phyloP scores from a whole-genome alignment of 2,888 invertebrate genomes.

The Leptura quadrifasciata region DNA sequence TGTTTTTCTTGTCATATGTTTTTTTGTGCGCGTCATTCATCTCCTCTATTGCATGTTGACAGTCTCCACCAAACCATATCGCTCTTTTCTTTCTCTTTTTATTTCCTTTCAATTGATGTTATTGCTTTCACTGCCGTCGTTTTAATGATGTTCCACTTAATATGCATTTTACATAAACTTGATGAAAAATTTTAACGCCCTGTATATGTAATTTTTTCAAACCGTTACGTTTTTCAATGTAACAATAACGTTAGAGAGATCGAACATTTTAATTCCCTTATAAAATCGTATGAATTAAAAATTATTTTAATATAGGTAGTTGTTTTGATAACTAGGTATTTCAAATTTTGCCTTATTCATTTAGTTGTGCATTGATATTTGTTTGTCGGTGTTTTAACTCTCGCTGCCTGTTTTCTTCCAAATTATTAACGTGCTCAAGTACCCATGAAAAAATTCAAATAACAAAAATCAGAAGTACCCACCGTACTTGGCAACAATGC shows the following conservation, averaged over 20 bases:
- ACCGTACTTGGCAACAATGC: conserved; percentile 36
- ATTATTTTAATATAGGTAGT: not conserved
- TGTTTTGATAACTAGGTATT: too few relatives aligned
- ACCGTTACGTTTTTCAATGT: not conserved
- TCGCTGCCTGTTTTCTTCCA: not conserved
- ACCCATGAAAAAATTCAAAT: not conserved
- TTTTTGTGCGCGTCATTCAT: too few relatives aligned
- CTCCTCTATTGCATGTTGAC: too few relatives aligned
- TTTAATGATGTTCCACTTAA: too few relatives aligned
- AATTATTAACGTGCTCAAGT: not conserved
- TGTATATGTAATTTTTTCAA: not conserved
- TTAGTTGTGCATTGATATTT: not conserved
- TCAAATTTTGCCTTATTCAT: not conserved
- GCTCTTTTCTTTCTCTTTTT: too few relatives aligned
- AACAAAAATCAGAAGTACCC: not conserved
- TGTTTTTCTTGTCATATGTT: too few relatives aligned
- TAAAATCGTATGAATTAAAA: not conserved
- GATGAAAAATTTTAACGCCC: too few relatives aligned
- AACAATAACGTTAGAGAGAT: not conserved
- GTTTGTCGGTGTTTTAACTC: not conserved
- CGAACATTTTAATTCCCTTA: not conserved
- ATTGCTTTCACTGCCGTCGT: too few relatives aligned
- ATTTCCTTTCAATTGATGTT: too few relatives aligned
- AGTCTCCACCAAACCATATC: too few relatives aligned
- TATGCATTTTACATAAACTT: too few relatives aligned